phyloP scores from a whole-genome alignment of 2,797 vertebrate genomes.

The Garrulus glandarius region DNA sequence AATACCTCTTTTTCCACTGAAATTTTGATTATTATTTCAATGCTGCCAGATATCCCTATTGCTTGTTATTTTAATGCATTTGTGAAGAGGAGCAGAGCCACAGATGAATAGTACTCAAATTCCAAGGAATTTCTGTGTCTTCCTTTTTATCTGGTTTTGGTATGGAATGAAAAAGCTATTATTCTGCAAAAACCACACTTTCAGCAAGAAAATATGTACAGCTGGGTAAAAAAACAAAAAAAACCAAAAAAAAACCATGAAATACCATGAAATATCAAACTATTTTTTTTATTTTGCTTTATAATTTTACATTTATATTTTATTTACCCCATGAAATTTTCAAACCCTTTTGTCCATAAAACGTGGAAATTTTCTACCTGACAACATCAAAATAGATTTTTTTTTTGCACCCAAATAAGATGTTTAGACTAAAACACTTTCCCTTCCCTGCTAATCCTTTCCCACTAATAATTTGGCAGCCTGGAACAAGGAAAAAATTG shows the following conservation, averaged over 20 bases:
- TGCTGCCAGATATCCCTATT: background rate
- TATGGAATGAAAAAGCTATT: background rate
- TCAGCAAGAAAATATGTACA: background rate
- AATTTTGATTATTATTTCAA: background rate
- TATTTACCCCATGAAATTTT: background rate
- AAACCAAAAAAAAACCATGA: too few species aligned
- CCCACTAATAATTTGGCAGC: conserved; percentile 13
- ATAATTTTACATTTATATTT: background rate
- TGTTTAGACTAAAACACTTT: background rate
- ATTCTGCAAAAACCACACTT: background rate
- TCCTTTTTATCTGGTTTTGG: background rate
- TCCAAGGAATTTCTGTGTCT: background rate
- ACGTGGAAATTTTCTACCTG: background rate
- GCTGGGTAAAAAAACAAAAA: background rate
- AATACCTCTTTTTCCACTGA: background rate
- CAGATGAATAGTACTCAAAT: background rate
- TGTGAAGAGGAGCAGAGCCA: background rate
- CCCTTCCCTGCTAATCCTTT: conserved; percentile 5
- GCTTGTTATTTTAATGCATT: background rate
- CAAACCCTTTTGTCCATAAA: background rate
- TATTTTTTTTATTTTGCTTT: background rate
- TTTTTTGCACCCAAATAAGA: background rate
- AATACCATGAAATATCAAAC: background rate
- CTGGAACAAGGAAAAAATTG: conserved; percentile 44
- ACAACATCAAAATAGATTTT: background rate